Evolutionary conservation across 2,888 invertebrate species (phyloP), one percentile per base, ranked within the genome.

Genomic region (Drosophila vallismaia): DNA sequence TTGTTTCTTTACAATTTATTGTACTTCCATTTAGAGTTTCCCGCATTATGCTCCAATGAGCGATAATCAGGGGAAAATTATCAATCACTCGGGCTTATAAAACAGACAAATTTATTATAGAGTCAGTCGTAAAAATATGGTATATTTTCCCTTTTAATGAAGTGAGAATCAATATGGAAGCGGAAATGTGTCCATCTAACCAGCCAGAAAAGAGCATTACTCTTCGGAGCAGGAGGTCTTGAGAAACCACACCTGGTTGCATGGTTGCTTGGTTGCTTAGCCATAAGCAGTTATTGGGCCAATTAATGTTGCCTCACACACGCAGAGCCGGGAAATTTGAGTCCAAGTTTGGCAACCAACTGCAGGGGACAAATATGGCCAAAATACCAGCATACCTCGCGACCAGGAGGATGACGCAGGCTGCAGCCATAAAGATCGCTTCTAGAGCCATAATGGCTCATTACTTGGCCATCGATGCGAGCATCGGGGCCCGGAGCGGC

Each of bases 311-410:
- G 40, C 46, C 68, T 63, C 72, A 82, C 81, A 77, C 83, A 85
- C 74, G 46, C 9, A 24, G 28, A 31, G 38, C 19, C 59, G 54
- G 71, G 71, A 46, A 69, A 54, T 33, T 33, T 19, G 56, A 51
- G 50, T 52, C 60, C 71, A 40, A 64, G 64, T 64, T 64, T 64
- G 64, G 64, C 64, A 53, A 69, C 69, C n/a, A 49, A 59, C 19
- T 57, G 54, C 59, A 54, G 76, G 79, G 79, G 81, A 86, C 84
- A 85, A 85, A 85, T 84, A 84, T 83, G 76, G 86, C 79, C 73
- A 69, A 79, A 83, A 82, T 75, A 56, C 44, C 54, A 71, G 54
- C 38, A 74, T 49, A 51, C 50, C 38, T 36, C 42, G 67, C 50
- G 56, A 46, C 24, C 50, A 38, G 46, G 64, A 46, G 38, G 26